A percentile compares a stretch with the other conserved stretches of the same genome.
These are phyloP conservation scores for Pygmarrhopalites habei DNA, from an alignment of 1,140 invertebrate genomes.

Conservation along the genomic window DNA sequence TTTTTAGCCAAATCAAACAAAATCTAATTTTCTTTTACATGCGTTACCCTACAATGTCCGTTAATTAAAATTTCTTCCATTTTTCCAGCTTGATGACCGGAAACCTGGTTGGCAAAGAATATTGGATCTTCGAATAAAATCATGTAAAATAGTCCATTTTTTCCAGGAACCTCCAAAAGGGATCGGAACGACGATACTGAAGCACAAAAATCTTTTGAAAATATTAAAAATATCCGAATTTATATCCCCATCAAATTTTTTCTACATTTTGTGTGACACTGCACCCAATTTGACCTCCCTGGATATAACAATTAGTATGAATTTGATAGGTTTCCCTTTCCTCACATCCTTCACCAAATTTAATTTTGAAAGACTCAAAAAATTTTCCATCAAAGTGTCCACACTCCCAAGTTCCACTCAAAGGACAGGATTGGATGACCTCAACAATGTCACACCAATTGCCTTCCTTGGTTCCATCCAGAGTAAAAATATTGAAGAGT, in stretches of 20 bases:
- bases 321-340: background rate
- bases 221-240: constrained; percentile 14
- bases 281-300: constrained; percentile 6
- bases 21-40: no score
- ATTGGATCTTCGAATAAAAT: constrained; percentile 18
- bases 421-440: no score
- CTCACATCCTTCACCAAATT: constrained; percentile 13
- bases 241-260: constrained; percentile 22
- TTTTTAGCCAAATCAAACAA: no score
- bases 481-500: no score
- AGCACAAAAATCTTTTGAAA: constrained; percentile 16
- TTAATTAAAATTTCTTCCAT: no score
- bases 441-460: no score
- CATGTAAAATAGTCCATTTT: constrained; percentile 20
- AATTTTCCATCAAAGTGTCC: constrained; percentile 10
- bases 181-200: constrained; percentile 4
- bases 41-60: no score
- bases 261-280: constrained; percentile 13
- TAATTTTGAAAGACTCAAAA: constrained; percentile 19
- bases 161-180: background rate
- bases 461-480: no score
- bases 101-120: constrained; percentile 14
- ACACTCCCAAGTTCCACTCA: constrained; percentile 2
- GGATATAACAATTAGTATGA: background rate
- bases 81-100: constrained; percentile 25